Percentiles rank a stretch among this genome's conserved stretches.
phyloP scores from a whole-genome alignment of 2,113 vertebrate genomes.

The Oncorhynchus keta region DNA sequence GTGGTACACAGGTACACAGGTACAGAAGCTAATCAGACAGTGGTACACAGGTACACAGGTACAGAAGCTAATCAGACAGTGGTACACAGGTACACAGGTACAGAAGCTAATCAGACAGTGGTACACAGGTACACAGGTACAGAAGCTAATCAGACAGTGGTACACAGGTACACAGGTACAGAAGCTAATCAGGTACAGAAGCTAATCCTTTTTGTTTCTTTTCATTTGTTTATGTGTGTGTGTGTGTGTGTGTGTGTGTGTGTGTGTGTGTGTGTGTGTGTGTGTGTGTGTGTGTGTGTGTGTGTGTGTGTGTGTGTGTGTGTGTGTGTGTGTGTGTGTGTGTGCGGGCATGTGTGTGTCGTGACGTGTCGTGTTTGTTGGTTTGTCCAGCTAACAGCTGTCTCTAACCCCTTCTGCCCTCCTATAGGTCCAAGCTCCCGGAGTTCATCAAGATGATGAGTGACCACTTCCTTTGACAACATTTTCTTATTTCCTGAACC shows the following conservation, averaged over 20 bases:
- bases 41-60: too few species aligned
- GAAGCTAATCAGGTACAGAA: too few species aligned
- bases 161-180: too few species aligned
- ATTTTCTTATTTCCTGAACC: conserved; percentile 81
- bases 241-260: neutral
- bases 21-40: too few species aligned
- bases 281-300: conserved; percentile 2
- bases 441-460: conserved; percentile 94
- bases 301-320: neutral
- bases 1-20: too few species aligned
- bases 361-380: neutral
- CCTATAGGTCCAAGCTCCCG: conserved; percentile 89
- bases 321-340: conserved; percentile 1
- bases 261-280: neutral
- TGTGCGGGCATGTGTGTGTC: too few species aligned
- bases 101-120: too few species aligned
- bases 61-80: too few species aligned
- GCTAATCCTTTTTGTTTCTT: neutral
- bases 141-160: too few species aligned
- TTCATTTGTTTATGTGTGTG: neutral
- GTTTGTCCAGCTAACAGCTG: neutral
- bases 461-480: conserved; percentile 92
- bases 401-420: neutral
- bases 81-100: too few species aligned
- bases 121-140: too few species aligned